phyloP scores from a whole-genome alignment of 2,888 invertebrate species.

The Boloria euphrosyne region DNA sequence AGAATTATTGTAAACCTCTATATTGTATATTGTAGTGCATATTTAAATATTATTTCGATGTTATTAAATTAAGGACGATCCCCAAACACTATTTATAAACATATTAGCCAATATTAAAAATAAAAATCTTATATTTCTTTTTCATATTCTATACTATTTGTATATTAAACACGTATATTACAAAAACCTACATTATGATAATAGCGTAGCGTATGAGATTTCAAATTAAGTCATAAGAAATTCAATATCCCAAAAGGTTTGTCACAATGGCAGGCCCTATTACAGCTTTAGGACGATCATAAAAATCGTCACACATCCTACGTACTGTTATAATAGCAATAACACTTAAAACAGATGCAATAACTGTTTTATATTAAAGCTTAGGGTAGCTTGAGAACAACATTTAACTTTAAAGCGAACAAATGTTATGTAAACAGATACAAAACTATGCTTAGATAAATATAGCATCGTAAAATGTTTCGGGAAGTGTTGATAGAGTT shows the following conservation, averaged over 20 bases:
- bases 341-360: conserved; percentile 55
- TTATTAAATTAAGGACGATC: too few species aligned
- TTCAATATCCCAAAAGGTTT: conserved; percentile 14
- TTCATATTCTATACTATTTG: too few species aligned
- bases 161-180: not conserved
- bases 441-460: conserved; percentile 36
- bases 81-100: too few species aligned
- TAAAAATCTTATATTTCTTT: too few species aligned
- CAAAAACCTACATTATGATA: not conserved
- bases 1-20: too few species aligned
- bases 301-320: conserved; percentile 42
- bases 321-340: conserved; percentile 49
- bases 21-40: too few species aligned
- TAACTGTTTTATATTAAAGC: not conserved
- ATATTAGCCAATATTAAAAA: too few species aligned
- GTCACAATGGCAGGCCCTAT: conserved; percentile 28
- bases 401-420: conserved; percentile 49
- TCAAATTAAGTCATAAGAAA: not conserved
- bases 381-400: not conserved
- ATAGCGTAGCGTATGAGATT: not conserved
- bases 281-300: conserved; percentile 32
- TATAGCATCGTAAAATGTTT: conserved; percentile 35
- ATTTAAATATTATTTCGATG: too few species aligned
- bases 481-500: conserved; percentile 26
- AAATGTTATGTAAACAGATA: conserved; percentile 47